Conservation (phyloP, 2,113 vertebrate species). For the Oncorhynchus kisutch region DNA sequence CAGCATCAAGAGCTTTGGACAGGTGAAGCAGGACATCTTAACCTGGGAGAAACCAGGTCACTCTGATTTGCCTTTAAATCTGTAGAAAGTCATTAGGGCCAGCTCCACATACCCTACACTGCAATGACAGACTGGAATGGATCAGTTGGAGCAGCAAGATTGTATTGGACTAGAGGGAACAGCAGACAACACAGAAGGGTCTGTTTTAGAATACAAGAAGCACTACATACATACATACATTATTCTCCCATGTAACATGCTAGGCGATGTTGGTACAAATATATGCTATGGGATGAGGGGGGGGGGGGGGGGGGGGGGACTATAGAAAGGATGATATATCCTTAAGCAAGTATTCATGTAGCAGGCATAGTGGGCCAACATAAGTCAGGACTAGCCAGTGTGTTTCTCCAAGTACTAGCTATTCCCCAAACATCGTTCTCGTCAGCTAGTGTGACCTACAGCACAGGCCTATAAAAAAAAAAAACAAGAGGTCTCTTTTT, state of each 20-base stretch:
- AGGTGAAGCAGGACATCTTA: constrained; percentile 9
- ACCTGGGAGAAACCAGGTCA: constrained; percentile 21
- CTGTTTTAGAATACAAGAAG: constrained; percentile 11
- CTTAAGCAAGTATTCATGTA: constrained; percentile 30
- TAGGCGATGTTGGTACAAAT: not conserved
- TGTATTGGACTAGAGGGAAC: constrained; percentile 17
- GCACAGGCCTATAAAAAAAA: too few species aligned
- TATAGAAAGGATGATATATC: constrained; percentile 16
- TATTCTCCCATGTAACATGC: not conserved
- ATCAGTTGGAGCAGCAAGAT: constrained; percentile 13
- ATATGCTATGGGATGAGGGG: not conserved
- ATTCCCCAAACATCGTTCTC: not conserved
- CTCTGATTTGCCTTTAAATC: constrained; percentile 44
- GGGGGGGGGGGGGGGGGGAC: not conserved
- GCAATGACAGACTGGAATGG: constrained; percentile 1
- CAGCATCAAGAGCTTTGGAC: constrained; percentile 6
- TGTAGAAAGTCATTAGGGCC: constrained; percentile 18
- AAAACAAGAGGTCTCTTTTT: not conserved
- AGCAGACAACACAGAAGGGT: not conserved
- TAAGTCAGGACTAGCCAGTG: constrained; percentile 23
- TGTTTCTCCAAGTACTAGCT: not conserved
- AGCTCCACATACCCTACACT: not conserved
- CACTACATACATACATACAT: not conserved
- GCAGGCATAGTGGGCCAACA: constrained; percentile 14
- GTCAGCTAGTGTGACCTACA: constrained; percentile 21